Evolutionary conservation across 2,797 vertebrate species (phyloP).

Genomic region (Aselliscus stoliczkanus): DNA sequence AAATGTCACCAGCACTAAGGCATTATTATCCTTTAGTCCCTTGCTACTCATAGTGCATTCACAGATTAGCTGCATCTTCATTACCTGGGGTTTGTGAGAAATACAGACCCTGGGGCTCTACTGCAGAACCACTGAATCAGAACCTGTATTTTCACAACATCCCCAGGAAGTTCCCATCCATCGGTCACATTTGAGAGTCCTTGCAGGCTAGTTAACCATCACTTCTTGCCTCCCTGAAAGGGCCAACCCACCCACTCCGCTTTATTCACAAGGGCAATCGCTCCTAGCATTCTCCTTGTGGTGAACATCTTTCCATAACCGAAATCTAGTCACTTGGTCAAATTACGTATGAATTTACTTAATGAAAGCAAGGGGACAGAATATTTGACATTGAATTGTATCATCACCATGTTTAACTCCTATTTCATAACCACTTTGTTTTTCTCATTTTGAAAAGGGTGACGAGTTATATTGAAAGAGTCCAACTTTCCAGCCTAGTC

Average conservation of each 20-base stretch:
- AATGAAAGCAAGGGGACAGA: not conserved
- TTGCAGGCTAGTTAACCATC: not conserved
- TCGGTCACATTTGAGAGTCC: not conserved
- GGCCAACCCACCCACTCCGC: not conserved
- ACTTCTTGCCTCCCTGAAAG: not conserved
- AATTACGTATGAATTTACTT: not conserved
- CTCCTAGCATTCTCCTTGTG: not conserved
- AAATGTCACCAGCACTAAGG: not conserved
- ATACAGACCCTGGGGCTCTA: not conserved
- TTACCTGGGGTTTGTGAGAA: not conserved
- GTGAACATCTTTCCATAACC: not conserved
- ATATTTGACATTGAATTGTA: not conserved
- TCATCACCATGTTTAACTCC: not conserved
- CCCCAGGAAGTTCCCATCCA: not conserved
- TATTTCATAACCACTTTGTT: not conserved
- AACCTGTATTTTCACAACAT: not conserved
- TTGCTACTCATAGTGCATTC: not conserved
- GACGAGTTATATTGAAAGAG: constrained; percentile 31
- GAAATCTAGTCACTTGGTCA: not conserved
- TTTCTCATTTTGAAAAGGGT: not conserved
- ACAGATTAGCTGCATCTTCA: not conserved
- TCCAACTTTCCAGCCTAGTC: not conserved
- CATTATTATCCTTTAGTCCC: not conserved
- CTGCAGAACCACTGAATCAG: not conserved
- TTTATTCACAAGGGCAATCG: not conserved